Percentiles rank a stretch among this genome's conserved stretches.
Conservation (phyloP, 2,797 vertebrate genomes). For the Melanogrammus aeglefinus region DNA sequence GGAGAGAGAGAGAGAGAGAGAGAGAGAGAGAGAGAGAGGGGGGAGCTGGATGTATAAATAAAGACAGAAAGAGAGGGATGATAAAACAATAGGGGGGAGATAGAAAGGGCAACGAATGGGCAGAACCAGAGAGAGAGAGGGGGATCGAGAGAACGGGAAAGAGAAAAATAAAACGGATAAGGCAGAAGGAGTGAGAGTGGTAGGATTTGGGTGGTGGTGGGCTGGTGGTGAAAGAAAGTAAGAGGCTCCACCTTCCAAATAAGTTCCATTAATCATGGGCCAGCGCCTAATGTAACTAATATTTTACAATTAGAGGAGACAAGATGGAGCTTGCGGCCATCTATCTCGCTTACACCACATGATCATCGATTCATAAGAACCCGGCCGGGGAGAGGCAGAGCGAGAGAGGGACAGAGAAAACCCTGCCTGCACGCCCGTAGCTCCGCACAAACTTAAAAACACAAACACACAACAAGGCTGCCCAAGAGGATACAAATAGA, state of each 20-base stretch:
- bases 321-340: conserved; percentile 98
- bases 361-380: conserved; percentile 99
- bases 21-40: too few species aligned
- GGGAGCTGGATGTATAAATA: too few species aligned
- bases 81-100: too few species aligned
- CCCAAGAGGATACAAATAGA: conserved; percentile 8
- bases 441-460: conserved; percentile 22
- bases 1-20: too few species aligned
- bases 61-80: background rate
- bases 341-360: conserved; percentile 99
- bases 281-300: conserved; percentile 99
- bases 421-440: conserved; percentile 28
- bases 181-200: too few species aligned
- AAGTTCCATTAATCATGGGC: conserved; percentile 99
- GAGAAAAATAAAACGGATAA: too few species aligned
- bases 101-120: background rate
- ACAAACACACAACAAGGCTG: conserved; percentile 5
- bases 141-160: background rate
- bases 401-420: background rate
- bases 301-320: conserved; percentile 99
- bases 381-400: conserved; percentile 79
- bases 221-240: conserved; percentile 69
- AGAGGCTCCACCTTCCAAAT: conserved; percentile 94
- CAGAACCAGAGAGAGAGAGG: conserved; percentile 28
- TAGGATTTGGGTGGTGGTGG: conserved; percentile 39